Evolutionary conservation across 1,140 invertebrate species (phyloP), one percentile per base, ranked within the genome.

Genomic region (Oscheius sp.): DNA sequence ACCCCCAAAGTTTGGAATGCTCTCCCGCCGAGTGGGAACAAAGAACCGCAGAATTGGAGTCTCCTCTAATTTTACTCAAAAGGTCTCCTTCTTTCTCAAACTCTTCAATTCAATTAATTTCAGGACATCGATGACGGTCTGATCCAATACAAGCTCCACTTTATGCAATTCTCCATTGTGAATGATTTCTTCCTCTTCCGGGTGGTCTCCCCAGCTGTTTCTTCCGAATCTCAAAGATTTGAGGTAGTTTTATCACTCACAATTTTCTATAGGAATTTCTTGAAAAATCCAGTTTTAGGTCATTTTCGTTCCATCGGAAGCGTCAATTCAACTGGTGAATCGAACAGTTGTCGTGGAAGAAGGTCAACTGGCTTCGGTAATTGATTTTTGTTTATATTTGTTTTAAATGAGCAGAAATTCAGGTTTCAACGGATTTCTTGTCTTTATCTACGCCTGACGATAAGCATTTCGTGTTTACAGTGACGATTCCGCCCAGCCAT

Each of bases 61-160:
- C 62, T 81, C 75, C n/a, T 84, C 82, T 10, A 83, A 83, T 69
- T 84, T 83, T 63, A 81, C 80, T 7, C 82, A 83, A 73, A 66
- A 84, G 45, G 79, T 82, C 20, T 1, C 34, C 15, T 38, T 1
- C 20, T 52, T 74, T 67, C 29, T 31, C 20, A 23, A 26, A 4
- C 28, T 23, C 15, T 26, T 65, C 7, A 36, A n/a, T n/a, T 68
- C 29, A 28, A 38, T n/a, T 31, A 2, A 26, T 63, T 81, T 28
- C 28, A 81, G 75, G 80, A 83, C 52, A 78, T 83, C 42, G 82
- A 83, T 46, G 76, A 80, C 18, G 72, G 64, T 34, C 35, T 73
- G 2, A 63, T 83, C 28, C 38, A 61, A 4, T 83, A 84, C 74
- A 82, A 82, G 68, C 77, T 83, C 7, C 82, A 83, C 55, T 84